Conservation (phyloP, 2,113 vertebrate species). For the Mola mola region DNA sequence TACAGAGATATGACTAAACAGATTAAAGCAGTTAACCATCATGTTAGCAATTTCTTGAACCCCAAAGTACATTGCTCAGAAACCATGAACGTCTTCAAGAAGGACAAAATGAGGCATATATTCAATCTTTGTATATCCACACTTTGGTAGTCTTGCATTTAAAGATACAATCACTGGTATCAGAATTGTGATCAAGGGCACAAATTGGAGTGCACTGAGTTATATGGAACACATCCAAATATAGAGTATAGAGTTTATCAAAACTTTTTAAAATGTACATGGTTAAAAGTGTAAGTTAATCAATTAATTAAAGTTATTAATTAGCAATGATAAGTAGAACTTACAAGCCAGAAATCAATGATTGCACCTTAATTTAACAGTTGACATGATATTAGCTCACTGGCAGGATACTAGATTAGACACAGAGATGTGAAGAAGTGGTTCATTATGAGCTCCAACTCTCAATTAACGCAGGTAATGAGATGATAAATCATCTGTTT, state of each 20-base stretch:
- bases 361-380: slow-evolving; percentile 34
- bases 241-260: too few relatives aligned
- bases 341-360: slow-evolving; percentile 20
- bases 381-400: not conserved
- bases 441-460: not conserved
- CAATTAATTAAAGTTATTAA: too few relatives aligned
- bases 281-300: not conserved
- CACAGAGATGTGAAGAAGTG: slow-evolving; percentile 2
- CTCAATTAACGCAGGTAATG: slow-evolving; percentile 18
- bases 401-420: slow-evolving; percentile 10
- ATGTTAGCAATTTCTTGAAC: too few relatives aligned
- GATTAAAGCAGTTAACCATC: too few relatives aligned
- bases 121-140: not conserved
- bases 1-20: too few relatives aligned
- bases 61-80: too few relatives aligned
- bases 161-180: not conserved
- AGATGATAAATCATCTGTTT: slow-evolving; percentile 16
- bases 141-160: not conserved
- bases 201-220: not conserved
- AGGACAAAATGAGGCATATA: too few relatives aligned
- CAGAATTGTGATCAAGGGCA: not conserved
- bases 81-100: too few relatives aligned
- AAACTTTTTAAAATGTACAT: not conserved
- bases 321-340: slow-evolving; percentile 10
- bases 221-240: not conserved